Evolutionary conservation across 2,113 vertebrate species (phyloP).

Genomic region (Chloropsis hardwickii): DNA sequence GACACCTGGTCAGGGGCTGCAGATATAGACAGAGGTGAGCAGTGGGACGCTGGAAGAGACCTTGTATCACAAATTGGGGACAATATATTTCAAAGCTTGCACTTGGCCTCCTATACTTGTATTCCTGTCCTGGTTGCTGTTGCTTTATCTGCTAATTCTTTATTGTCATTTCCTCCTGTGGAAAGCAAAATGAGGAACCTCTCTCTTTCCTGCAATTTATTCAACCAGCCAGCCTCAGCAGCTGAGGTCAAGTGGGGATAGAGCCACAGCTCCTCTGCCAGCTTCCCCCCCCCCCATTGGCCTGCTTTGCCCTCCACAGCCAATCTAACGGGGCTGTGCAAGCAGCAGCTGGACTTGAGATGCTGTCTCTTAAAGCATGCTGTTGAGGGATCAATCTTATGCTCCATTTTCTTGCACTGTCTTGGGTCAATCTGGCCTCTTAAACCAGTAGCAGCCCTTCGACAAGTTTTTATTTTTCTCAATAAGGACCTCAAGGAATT

Average conservation of each 20-base stretch:
- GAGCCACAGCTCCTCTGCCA: neutral
- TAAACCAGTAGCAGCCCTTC: neutral
- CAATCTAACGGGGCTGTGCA: neutral
- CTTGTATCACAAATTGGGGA: neutral
- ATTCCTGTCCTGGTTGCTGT: neutral
- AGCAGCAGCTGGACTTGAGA: neutral
- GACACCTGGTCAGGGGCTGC: neutral
- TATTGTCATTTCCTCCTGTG: neutral
- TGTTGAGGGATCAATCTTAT: neutral
- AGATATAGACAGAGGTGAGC: neutral
- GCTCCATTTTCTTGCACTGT: neutral
- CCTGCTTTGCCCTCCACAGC: neutral
- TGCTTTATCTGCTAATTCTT: neutral
- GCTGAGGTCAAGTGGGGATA: neutral
- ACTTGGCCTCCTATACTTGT: neutral
- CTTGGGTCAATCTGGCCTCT: neutral
- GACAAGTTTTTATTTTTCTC: neutral
- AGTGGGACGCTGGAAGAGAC: rapidly evolving
- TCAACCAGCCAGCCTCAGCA: neutral
- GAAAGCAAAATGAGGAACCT: neutral
- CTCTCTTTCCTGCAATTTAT: neutral
- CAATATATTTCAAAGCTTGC: neutral
- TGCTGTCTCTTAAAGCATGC: neutral
- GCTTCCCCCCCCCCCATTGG: neutral
- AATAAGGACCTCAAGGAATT: neutral